These are phyloP conservation scores for Atlantisia rogersi DNA, from an alignment of 2,113 vertebrate genomes.

Conservation along the genomic window DNA sequence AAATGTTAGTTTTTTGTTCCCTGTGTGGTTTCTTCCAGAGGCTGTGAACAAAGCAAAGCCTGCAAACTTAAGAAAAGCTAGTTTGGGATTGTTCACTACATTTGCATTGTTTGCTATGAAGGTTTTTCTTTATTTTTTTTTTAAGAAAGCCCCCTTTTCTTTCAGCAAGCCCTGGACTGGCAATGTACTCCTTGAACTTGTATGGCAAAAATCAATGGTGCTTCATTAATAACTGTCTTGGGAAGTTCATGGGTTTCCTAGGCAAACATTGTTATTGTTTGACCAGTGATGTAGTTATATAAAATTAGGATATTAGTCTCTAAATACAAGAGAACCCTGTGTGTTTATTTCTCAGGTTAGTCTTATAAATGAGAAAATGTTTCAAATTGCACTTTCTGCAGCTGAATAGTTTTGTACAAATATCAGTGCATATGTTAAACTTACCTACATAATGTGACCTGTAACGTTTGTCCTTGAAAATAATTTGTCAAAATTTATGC, in stretches of 20 bases:
- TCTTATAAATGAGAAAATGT: background rate
- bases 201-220: background rate
- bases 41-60: background rate
- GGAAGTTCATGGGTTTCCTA: background rate
- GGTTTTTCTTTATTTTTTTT: background rate
- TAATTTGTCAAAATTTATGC: background rate
- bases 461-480: background rate
- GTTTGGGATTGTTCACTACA: background rate
- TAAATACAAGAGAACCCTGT: background rate
- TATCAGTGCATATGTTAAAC: background rate
- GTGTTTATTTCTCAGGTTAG: background rate
- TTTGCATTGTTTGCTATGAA: background rate
- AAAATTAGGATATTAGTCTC: background rate
- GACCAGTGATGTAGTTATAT: background rate
- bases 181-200: background rate
- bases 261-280: background rate
- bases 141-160: fast-evolving
- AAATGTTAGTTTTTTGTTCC: background rate
- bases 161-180: background rate
- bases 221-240: background rate
- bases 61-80: background rate
- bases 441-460: background rate
- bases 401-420: background rate
- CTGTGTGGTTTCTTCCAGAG: background rate
- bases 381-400: background rate